These are phyloP conservation scores for Meloidogyne floridensis DNA, from an alignment of 1,140 invertebrate genomes.

Conservation along the genomic window DNA sequence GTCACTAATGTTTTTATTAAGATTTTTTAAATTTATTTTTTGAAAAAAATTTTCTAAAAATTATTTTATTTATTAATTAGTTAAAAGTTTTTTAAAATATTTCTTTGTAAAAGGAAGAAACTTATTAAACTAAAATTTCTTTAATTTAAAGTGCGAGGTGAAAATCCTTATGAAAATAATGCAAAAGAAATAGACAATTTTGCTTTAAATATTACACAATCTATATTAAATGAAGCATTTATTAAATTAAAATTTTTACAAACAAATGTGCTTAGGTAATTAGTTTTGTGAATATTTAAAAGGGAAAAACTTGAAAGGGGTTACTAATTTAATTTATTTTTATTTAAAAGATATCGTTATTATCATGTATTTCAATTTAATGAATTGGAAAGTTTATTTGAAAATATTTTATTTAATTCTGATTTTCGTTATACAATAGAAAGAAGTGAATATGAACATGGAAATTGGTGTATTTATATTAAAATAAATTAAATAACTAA, in stretches of 20 bases:
- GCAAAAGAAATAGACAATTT: background rate
- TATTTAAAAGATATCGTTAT: constrained; percentile 22
- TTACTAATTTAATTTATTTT: background rate
- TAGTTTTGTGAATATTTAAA: background rate
- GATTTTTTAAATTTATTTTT: no score
- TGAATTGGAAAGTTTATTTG: constrained; percentile 16
- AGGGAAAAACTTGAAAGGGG: no score
- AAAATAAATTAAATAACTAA: background rate
- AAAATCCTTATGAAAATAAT: background rate
- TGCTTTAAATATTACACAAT: background rate
- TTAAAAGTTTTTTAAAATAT: no score
- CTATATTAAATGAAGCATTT: constrained; percentile 16
- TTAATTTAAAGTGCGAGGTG: background rate
- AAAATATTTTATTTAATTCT: background rate
- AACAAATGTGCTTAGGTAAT: constrained; percentile 18
- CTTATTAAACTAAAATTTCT: no score
- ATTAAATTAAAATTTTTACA: background rate
- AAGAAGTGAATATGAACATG: constrained; percentile 18
- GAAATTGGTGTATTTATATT: constrained; percentile 28
- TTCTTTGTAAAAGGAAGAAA: no score
- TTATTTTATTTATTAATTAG: no score
- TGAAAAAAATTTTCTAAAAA: no score
- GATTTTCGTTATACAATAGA: background rate
- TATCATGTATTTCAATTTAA: constrained; percentile 15
- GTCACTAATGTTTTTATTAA: no score